These are phyloP conservation scores for Stenodema calcarata DNA, from an alignment of 2,888 invertebrate species.

Conservation along the genomic window DNA sequence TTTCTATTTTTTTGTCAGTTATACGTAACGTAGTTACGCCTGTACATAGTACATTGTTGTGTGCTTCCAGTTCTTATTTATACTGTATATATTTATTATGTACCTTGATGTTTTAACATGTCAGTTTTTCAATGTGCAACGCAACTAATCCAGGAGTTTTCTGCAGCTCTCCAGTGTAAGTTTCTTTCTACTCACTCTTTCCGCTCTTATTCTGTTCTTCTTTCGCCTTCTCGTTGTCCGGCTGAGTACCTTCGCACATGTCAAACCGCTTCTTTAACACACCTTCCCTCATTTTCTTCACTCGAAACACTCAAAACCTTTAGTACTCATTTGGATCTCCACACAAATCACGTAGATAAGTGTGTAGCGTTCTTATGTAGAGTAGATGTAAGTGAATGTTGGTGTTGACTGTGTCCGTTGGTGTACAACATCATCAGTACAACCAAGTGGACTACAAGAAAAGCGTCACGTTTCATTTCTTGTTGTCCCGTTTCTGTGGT, in stretches of 20 bases:
- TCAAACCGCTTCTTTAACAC: neutral
- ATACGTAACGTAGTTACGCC: neutral
- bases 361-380: too few relatives aligned
- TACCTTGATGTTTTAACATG: neutral
- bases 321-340: too few relatives aligned
- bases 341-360: too few relatives aligned
- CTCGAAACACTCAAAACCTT: neutral
- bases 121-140: conserved; percentile 17
- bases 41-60: neutral
- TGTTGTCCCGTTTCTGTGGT: too few relatives aligned
- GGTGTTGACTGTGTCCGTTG: too few relatives aligned
- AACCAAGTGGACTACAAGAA: too few relatives aligned
- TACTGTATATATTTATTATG: neutral
- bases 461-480: too few relatives aligned
- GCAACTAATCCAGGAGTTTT: conserved; percentile 38
- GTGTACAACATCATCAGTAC: too few relatives aligned
- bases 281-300: neutral
- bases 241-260: neutral
- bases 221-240: neutral
- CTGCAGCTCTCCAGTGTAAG: conserved; percentile 43
- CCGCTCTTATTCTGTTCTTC: neutral
- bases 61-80: neutral
- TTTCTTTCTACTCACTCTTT: neutral
- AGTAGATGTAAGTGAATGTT: too few relatives aligned
- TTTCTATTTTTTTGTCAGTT: neutral